Conservation (phyloP, 2,797 vertebrate species). For the Neosalanx taihuensis region DNA sequence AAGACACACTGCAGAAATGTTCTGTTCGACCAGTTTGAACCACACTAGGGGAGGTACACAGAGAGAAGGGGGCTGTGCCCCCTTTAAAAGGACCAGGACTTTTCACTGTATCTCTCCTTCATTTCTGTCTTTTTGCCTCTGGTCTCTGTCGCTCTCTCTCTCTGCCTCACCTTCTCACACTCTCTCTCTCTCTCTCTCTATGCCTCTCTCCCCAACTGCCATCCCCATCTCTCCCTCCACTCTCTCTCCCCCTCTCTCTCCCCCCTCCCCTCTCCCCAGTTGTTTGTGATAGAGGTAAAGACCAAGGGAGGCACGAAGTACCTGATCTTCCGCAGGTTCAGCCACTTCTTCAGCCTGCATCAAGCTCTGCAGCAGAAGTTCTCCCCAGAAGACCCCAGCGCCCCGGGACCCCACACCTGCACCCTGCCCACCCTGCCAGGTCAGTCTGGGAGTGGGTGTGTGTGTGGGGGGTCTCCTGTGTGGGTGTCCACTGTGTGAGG, state of each 20-base stretch:
- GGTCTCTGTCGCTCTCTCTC: too few relatives aligned
- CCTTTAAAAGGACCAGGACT: too few relatives aligned
- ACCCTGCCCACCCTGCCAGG: conserved; percentile 83
- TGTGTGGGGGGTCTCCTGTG: too few relatives aligned
- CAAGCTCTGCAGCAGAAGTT: conserved; percentile 82
- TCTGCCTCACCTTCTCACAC: too few relatives aligned
- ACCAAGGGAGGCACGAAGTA: conserved; percentile 88
- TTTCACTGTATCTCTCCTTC: too few relatives aligned
- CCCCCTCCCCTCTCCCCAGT: conserved; percentile 34
- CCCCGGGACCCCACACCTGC: conserved; percentile 66
- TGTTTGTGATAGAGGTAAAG: conserved; percentile 92
- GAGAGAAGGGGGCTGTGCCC: too few relatives aligned
- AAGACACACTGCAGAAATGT: conserved; percentile 52
- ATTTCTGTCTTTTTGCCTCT: too few relatives aligned
- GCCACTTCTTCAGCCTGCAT: conserved; percentile 85
- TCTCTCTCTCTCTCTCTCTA: too few relatives aligned
- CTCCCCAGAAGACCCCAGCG: conserved; percentile 64
- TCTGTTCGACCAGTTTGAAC: too few relatives aligned
- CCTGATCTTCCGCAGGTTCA: conserved; percentile 90
- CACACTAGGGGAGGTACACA: too few relatives aligned
- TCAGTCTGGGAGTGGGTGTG: conserved; percentile 46
- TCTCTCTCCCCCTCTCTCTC: neutral
- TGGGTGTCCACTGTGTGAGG: too few relatives aligned
- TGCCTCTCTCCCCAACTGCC: too few relatives aligned
- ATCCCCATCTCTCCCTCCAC: conserved; percentile 9